A percentile compares a stretch with the other conserved stretches of the same genome.
phyloP scores from a whole-genome alignment of 2,113 vertebrate species.

The Lagopus muta region DNA sequence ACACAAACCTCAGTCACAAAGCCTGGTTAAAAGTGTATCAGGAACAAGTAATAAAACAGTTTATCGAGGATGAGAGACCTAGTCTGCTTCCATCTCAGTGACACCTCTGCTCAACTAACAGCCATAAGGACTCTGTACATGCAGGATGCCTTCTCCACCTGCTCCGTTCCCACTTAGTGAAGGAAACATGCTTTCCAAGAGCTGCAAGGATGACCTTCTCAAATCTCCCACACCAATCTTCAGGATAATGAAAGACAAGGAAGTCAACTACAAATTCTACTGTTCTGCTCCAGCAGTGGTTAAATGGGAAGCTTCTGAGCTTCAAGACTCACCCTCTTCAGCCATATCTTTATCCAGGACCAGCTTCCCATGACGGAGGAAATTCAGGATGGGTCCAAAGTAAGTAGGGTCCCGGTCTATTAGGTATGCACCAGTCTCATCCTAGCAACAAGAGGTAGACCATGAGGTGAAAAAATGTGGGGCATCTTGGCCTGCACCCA shows the following conservation, averaged over 20 bases:
- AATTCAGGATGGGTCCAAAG: conserved; percentile 98
- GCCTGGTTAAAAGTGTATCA: neutral
- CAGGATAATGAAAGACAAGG: neutral
- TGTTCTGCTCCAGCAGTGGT: neutral
- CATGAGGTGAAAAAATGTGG: neutral
- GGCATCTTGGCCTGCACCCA: neutral
- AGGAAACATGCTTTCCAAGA: neutral
- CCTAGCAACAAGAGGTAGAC: conserved; percentile 74
- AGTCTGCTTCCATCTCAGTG: neutral
- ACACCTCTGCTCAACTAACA: neutral
- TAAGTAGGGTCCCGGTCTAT: conserved; percentile 98
- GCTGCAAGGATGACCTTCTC: neutral
- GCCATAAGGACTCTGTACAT: neutral
- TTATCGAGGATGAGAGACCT: neutral
- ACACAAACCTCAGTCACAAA: neutral
- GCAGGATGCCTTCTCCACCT: neutral
- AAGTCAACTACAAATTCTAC: neutral
- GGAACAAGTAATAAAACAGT: neutral
- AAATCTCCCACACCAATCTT: neutral
- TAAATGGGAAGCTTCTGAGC: neutral
- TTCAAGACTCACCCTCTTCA: conserved; percentile 89
- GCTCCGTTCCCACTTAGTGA: neutral
- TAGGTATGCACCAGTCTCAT: conserved; percentile 96
- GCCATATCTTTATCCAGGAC: conserved; percentile 98
- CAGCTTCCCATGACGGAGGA: conserved; percentile 95